A percentile compares a stretch with the other conserved stretches of the same genome.
Evolutionary conservation across 2,888 invertebrate genomes (phyloP).

Genomic region (Sesia apiformis): DNA sequence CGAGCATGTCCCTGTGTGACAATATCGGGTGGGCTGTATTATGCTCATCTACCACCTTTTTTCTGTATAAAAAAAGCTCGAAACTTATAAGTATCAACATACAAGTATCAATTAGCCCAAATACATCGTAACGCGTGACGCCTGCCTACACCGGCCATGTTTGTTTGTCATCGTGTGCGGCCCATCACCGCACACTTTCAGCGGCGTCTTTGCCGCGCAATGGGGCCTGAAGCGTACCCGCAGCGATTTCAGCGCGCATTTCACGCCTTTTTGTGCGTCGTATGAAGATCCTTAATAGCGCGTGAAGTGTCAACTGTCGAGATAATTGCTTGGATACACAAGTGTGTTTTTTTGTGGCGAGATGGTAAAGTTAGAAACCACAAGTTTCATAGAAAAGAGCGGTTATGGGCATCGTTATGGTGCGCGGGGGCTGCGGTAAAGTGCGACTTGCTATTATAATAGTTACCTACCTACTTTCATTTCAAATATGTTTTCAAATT

Average conservation of each 20-base stretch:
- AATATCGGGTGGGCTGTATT: no score
- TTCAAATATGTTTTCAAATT: no score
- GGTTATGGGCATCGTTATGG: not conserved
- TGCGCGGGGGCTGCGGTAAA: no score
- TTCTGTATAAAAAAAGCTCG: no score
- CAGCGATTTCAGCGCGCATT: constrained; percentile 55
- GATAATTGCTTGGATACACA: constrained; percentile 40
- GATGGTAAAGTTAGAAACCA: not conserved
- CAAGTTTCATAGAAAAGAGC: not conserved
- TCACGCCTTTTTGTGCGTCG: constrained; percentile 61
- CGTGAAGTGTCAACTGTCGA: constrained; percentile 55
- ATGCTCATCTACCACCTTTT: no score
- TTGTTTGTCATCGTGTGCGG: constrained; percentile 50
- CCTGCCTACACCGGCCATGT: no score
- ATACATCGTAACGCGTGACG: no score
- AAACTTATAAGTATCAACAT: no score
- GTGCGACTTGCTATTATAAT: no score
- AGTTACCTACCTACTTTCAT: no score
- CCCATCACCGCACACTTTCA: constrained; percentile 54
- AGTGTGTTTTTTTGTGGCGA: constrained; percentile 10
- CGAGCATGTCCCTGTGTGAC: no score
- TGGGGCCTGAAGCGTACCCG: constrained; percentile 59
- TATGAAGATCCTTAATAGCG: constrained; percentile 48
- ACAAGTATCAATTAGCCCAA: no score
- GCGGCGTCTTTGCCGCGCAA: constrained; percentile 57